These are phyloP conservation scores for Agrypnia vestita DNA, from an alignment of 1,140 invertebrate species.

Conservation along the genomic window DNA sequence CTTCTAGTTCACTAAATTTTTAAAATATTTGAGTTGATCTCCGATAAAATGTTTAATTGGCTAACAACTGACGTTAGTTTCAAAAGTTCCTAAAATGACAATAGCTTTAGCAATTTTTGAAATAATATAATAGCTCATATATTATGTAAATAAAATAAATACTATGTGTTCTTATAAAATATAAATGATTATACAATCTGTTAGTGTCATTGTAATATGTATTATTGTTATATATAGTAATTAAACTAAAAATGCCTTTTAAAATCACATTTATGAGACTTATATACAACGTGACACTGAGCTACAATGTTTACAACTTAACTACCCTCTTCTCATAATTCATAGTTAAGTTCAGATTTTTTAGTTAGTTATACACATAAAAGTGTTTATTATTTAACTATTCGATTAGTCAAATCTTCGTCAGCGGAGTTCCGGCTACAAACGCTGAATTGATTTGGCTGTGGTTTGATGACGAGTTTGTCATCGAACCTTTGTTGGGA, in stretches of 20 bases:
- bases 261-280: conserved; percentile 17
- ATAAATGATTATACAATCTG: not conserved
- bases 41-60: not conserved
- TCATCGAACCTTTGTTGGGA: conserved; percentile 41
- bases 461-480: conserved; percentile 57
- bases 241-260: conserved; percentile 12
- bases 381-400: not conserved
- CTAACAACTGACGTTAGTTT: too few relatives aligned
- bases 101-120: not conserved
- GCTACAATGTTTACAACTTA: not conserved
- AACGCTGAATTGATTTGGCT: conserved; percentile 52
- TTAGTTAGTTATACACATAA: conserved; percentile 6
- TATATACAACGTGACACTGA: not conserved
- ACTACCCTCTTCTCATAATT: not conserved
- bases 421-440: conserved; percentile 40
- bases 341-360: not conserved
- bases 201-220: not conserved
- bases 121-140: not conserved
- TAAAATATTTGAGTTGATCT: not conserved
- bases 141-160: too few relatives aligned
- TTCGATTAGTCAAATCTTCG: conserved; percentile 43
- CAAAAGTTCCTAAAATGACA: not conserved
- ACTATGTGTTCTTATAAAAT: not conserved
- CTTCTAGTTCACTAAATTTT: too few relatives aligned
- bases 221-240: not conserved